Evolutionary conservation across 2,113 vertebrate species (phyloP).

Genomic region (rabbit (Oryctolagus cuniculus)): DNA sequence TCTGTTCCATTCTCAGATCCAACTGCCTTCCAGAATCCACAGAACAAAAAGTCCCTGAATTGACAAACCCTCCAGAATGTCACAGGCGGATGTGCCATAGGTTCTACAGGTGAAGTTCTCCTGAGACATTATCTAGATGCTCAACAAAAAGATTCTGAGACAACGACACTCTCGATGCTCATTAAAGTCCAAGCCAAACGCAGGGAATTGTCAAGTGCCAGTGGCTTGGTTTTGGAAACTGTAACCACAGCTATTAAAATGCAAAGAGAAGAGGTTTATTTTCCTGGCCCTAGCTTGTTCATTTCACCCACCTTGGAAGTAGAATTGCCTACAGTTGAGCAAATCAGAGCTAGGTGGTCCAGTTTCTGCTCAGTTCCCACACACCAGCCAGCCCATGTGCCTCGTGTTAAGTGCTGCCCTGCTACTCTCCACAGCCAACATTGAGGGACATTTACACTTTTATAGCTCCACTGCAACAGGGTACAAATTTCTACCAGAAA

Average conservation of each 20-base stretch:
- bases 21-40: background rate
- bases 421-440: background rate
- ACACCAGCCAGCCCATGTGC: background rate
- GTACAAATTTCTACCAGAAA: background rate
- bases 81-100: background rate
- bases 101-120: background rate
- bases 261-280: slow-evolving; percentile 73
- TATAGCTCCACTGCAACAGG: background rate
- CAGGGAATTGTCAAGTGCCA: background rate
- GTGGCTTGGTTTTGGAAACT: background rate
- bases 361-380: background rate
- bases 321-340: background rate
- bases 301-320: slow-evolving; percentile 69
- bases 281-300: slow-evolving; percentile 51
- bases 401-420: background rate
- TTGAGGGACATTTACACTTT: too few species aligned
- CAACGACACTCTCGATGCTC: background rate
- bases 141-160: background rate
- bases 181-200: slow-evolving; percentile 17
- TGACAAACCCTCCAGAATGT: background rate
- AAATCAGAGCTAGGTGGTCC: background rate
- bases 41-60: background rate
- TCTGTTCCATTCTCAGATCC: slow-evolving; percentile 3
- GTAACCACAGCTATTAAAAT: slow-evolving; percentile 13
- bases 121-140: background rate